A percentile compares a stretch with the other conserved stretches of the same genome.
Conservation (phyloP, 2,888 invertebrate species). For the Gibbula magus region DNA sequence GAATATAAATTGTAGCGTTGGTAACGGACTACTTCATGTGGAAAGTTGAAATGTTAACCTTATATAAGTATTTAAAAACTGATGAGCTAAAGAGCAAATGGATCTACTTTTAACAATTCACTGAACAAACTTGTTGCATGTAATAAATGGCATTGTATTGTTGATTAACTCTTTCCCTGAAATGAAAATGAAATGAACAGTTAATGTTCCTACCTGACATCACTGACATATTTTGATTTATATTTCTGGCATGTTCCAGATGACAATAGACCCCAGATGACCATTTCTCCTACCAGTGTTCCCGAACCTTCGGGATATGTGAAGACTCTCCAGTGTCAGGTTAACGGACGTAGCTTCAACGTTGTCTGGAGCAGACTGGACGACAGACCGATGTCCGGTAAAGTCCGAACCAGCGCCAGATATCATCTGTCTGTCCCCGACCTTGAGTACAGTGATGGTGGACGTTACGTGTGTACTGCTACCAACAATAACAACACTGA, state of each 20-base stretch:
- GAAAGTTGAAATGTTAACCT: no score
- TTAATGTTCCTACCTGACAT: no score
- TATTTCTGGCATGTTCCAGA: conserved; percentile 31
- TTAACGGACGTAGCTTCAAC: conserved; percentile 61
- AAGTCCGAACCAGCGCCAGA: conserved; percentile 54
- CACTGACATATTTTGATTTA: no score
- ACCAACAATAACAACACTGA: conserved; percentile 63
- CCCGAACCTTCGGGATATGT: conserved; percentile 58
- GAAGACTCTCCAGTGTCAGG: conserved; percentile 61
- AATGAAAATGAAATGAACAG: no score
- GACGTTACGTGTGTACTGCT: conserved; percentile 69
- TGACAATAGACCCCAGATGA: conserved; percentile 51
- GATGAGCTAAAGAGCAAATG: no score
- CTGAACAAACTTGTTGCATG: no score
- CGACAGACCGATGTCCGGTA: conserved; percentile 80
- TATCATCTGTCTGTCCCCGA: conserved; percentile 63
- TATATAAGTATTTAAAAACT: no score
- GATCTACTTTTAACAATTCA: no score
- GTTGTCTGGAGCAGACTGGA: conserved; percentile 85
- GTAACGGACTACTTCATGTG: no score
- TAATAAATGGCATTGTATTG: no score
- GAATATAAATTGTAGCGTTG: no score
- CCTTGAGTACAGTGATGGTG: conserved; percentile 61
- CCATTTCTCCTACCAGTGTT: conserved; percentile 55
- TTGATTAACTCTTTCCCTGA: no score